phyloP scores from a whole-genome alignment of 2,113 vertebrate species.

The Cryptomyrus ogoouensis region DNA sequence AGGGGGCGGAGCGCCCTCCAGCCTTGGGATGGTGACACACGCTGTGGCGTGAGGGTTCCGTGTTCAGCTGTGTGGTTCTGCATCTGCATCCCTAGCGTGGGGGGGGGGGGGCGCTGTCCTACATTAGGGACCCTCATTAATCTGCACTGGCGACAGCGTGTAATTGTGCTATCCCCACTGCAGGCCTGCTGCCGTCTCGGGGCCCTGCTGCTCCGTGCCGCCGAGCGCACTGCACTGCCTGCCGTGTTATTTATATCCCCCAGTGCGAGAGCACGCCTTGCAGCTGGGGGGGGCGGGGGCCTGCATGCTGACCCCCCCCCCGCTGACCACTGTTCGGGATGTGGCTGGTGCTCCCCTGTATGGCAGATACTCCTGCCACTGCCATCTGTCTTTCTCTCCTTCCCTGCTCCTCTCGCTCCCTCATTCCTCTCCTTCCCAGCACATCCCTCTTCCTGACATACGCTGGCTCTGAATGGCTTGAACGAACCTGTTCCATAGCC shows the following conservation, averaged over 20 bases:
- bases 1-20: not conserved
- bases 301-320: not conserved
- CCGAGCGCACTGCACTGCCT: not conserved
- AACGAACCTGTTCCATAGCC: too few relatives aligned
- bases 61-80: not conserved
- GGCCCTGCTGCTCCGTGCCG: not conserved
- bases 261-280: not conserved
- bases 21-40: too few relatives aligned
- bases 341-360: not conserved
- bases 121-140: conserved; percentile 21
- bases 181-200: not conserved
- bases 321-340: not conserved
- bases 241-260: conserved; percentile 10
- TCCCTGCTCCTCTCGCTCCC: not conserved
- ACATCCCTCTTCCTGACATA: not conserved
- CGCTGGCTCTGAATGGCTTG: not conserved
- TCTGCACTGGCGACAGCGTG: conserved; percentile 12
- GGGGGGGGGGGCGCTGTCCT: not conserved
- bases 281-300: not conserved
- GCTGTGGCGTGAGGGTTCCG: not conserved
- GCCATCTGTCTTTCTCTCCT: not conserved
- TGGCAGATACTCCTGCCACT: not conserved
- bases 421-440: not conserved
- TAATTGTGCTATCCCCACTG: conserved; percentile 22
- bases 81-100: not conserved